Conservation (phyloP, 2,797 vertebrate species). For the Pangasius krempfi region DNA sequence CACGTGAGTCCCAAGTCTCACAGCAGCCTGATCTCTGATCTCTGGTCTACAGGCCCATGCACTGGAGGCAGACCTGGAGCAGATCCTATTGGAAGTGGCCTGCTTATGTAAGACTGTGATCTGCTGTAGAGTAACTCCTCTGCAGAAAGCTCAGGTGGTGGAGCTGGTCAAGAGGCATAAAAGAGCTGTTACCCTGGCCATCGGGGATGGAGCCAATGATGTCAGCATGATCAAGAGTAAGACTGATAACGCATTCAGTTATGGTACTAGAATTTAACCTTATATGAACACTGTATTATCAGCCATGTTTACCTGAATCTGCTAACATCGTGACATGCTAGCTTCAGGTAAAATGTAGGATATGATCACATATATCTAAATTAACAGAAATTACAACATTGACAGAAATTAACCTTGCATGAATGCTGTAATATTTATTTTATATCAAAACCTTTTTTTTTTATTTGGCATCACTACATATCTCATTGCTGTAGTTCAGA, state of each 20-base stretch:
- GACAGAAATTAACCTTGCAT: neutral
- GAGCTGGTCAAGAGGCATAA: constrained; percentile 82
- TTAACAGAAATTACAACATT: neutral
- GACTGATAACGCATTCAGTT: constrained; percentile 33
- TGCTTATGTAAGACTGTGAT: constrained; percentile 83
- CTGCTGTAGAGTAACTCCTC: constrained; percentile 83
- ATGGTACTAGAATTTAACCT: neutral
- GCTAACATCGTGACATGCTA: neutral
- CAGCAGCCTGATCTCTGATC: constrained; percentile 16
- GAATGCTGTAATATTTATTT: neutral
- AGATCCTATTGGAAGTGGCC: constrained; percentile 78
- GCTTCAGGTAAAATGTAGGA: neutral
- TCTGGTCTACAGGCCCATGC: constrained; percentile 71
- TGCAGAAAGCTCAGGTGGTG: constrained; percentile 85
- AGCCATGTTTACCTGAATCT: neutral
- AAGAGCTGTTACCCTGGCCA: constrained; percentile 78
- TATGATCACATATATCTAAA: neutral
- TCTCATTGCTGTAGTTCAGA: neutral
- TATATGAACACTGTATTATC: neutral
- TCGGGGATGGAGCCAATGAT: constrained; percentile 84
- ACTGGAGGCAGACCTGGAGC: constrained; percentile 78
- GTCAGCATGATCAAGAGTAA: constrained; percentile 89
- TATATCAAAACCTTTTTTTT: neutral
- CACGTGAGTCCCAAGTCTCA: neutral
- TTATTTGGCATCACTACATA: neutral